These are phyloP conservation scores for Gastrophysa polygoni DNA, from an alignment of 2,888 invertebrate genomes.

Conservation along the genomic window DNA sequence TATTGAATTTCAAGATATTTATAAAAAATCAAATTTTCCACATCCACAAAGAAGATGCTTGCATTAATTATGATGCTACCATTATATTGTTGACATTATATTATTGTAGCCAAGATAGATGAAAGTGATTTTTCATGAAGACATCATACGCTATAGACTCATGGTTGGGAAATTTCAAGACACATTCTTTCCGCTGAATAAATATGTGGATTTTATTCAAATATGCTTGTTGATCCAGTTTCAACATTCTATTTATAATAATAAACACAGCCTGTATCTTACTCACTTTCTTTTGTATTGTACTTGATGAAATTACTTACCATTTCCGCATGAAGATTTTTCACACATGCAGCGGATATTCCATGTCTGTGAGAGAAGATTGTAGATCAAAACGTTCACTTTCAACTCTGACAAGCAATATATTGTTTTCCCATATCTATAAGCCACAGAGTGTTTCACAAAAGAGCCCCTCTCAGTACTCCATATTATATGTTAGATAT, in stretches of 20 bases:
- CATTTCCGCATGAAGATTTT: neutral
- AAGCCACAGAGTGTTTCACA: too few species aligned
- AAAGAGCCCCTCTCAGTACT: too few species aligned
- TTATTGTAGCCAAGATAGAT: too few species aligned
- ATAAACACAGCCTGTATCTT: neutral
- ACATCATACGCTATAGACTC: neutral
- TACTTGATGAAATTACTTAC: neutral
- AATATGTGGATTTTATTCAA: conserved; percentile 15
- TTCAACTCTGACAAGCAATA: neutral
- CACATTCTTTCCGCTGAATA: conserved; percentile 8
- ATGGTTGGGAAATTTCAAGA: neutral
- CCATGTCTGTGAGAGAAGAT: neutral
- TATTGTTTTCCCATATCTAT: too few species aligned
- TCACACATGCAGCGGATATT: neutral
- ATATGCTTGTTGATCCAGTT: conserved; percentile 5
- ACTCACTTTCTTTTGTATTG: neutral
- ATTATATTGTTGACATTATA: too few species aligned
- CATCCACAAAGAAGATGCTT: too few species aligned
- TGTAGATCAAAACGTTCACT: neutral
- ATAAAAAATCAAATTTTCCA: too few species aligned
- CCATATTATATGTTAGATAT: too few species aligned
- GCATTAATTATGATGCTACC: too few species aligned
- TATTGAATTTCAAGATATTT: too few species aligned
- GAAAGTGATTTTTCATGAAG: too few species aligned
- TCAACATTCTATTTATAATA: conserved; percentile 4